These are phyloP conservation scores for Argopecten irradians DNA, from an alignment of 1,140 invertebrate species.

Conservation along the genomic window DNA sequence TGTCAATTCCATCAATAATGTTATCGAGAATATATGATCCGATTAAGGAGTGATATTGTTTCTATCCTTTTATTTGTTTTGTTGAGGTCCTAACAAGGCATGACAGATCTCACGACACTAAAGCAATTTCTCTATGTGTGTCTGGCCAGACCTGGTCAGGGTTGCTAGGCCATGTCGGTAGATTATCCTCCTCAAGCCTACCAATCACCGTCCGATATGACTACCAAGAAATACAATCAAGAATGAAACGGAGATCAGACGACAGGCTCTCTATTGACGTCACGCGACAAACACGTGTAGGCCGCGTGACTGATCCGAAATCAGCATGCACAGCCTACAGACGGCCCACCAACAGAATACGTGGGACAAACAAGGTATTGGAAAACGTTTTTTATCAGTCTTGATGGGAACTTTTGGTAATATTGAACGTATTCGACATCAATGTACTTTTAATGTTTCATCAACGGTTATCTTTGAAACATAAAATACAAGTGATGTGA, in stretches of 20 bases:
- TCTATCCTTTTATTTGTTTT: too few species aligned
- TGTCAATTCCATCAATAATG: too few species aligned
- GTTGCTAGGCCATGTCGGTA: neutral
- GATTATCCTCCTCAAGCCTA: neutral
- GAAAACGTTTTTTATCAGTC: neutral
- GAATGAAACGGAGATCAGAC: neutral
- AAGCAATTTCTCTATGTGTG: too few species aligned
- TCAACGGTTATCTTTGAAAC: too few species aligned
- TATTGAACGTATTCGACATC: too few species aligned
- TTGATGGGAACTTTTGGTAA: too few species aligned
- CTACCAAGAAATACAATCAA: neutral
- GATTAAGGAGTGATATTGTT: too few species aligned
- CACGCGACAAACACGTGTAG: neutral
- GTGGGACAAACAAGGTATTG: neutral
- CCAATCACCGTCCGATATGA: neutral
- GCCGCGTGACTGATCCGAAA: neutral
- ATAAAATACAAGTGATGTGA: too few species aligned
- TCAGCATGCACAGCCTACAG: neutral
- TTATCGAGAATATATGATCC: too few species aligned
- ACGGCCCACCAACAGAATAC: neutral
- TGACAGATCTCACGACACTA: too few species aligned
- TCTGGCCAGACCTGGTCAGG: neutral
- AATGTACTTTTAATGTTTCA: too few species aligned
- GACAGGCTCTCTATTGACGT: neutral
- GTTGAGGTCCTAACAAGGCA: too few species aligned